These are phyloP conservation scores for Leucania comma DNA, from an alignment of 2,888 invertebrate species.

Conservation along the genomic window DNA sequence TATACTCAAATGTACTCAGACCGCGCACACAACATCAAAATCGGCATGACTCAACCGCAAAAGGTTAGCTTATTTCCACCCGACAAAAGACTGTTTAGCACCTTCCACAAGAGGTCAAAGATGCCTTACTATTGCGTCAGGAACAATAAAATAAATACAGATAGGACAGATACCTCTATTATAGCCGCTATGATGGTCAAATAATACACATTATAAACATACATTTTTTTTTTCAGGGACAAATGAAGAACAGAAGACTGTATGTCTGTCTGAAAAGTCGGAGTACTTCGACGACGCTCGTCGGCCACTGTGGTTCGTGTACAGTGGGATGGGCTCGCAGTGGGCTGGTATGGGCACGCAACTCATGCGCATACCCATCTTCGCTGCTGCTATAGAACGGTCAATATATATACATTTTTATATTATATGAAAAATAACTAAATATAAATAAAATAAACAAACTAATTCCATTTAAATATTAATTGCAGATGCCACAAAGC, in stretches of 20 bases:
- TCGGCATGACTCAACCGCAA: no score
- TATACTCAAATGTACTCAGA: no score
- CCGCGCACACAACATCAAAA: no score
- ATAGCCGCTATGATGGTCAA: no score
- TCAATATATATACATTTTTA: conserved; percentile 58
- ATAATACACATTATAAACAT: no score
- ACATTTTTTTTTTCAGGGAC: conserved; percentile 55
- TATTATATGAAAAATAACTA: neutral
- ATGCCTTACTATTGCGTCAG: no score
- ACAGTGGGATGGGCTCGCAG: conserved; percentile 94
- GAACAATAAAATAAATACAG: no score
- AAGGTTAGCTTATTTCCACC: no score
- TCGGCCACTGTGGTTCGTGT: conserved; percentile 93
- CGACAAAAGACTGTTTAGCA: no score
- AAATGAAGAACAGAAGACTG: conserved; percentile 71
- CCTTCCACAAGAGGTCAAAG: no score
- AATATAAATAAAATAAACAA: neutral
- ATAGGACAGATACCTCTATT: no score
- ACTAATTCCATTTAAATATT: neutral
- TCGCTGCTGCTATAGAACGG: conserved; percentile 89
- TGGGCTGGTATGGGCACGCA: conserved; percentile 93
- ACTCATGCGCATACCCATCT: conserved; percentile 92
- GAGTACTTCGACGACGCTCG: conserved; percentile 84
- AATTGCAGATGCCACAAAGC: conserved; percentile 86
- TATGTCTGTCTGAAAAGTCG: conserved; percentile 86